Base-by-base conservation (phyloP, 2,888 invertebrate species). In the Zaprionus bogoriensis region DNA sequence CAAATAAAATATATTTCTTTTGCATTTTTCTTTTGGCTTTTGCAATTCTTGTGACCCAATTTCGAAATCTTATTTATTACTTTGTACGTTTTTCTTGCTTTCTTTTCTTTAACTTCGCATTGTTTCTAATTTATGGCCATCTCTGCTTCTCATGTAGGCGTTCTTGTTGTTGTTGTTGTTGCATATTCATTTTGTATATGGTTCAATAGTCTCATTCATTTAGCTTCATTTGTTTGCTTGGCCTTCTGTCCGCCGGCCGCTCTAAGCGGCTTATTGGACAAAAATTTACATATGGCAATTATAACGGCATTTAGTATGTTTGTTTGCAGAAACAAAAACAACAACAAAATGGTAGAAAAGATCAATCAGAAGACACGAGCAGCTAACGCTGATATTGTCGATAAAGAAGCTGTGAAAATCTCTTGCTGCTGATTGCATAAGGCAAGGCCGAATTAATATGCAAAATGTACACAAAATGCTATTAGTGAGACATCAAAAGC, bases 21-120 rank as follows among this genome's bases (percentile, higher is more conserved):
- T 2, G n/a, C n/a, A 32, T 14, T 54, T 19, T 17, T 41, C 10
- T 20, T n/a, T n/a, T n/a, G n/a, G 27, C 5, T 25, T 38, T 20
- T 44, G 76, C 77, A 77, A 79, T 82, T 77, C 77, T 80, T 42
- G 46, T 81, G 84, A 84, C 82, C 82, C 46, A 73, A 67, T 69
- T 76, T 68, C 57, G 42, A 73, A 61, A 77, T 54, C 12, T 41
- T 32, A 42, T 64, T 63, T 69, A 62, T 62, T 67, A 55, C 4
- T 9, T 10, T 30, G 7, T n/a, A 7, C 3, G 14, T 17, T 10
- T 5, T 32, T 53, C 48, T 22, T 42, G 12, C 39, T 57, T 61
- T 25, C 47, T 59, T 38, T 39, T 47, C 52, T 45, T 48, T 44
- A 25, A 38, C 46, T 41, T 47, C 20, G 14, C 48, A 44, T 63